phyloP scores from a whole-genome alignment of 1,140 invertebrate genomes.

The Stenopsyche tienmushanensis region DNA sequence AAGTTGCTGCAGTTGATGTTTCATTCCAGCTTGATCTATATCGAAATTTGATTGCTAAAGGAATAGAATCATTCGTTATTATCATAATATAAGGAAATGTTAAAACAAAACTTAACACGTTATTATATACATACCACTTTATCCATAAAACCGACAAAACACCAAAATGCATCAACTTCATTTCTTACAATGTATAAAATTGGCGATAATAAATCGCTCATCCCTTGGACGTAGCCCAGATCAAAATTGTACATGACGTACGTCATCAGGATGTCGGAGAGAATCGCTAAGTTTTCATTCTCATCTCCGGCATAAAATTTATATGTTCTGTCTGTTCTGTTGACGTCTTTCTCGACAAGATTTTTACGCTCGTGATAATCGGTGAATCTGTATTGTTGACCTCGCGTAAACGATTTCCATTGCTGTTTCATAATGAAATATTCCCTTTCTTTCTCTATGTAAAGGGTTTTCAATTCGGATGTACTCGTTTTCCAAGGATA shows the following conservation, averaged over 20 bases:
- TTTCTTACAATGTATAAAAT: slow-evolving; percentile 87
- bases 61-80: too few species aligned
- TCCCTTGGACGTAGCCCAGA: slow-evolving; percentile 93
- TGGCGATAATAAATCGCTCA: slow-evolving; percentile 96
- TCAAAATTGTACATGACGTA: slow-evolving; percentile 99
- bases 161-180: slow-evolving; percentile 98
- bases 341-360: slow-evolving; percentile 97
- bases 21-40: slow-evolving; percentile 97
- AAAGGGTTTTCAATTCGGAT: slow-evolving; percentile 66
- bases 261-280: slow-evolving; percentile 95
- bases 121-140: slow-evolving; percentile 70
- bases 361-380: slow-evolving; percentile 89
- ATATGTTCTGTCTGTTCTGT: slow-evolving; percentile 90
- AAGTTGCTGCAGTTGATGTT: slow-evolving; percentile 84
- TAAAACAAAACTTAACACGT: neutral
- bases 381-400: slow-evolving; percentile 87
- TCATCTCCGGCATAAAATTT: slow-evolving; percentile 89
- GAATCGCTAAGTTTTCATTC: slow-evolving; percentile 81
- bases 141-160: slow-evolving; percentile 98
- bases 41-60: slow-evolving; percentile 91
- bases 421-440: slow-evolving; percentile 97
- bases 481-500: slow-evolving; percentile 82
- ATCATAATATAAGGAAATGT: too few species aligned
- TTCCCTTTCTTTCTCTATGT: slow-evolving; percentile 76
- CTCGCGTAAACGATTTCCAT: slow-evolving; percentile 86